These are phyloP conservation scores for Oxystoma pomonae DNA, from an alignment of 2,888 invertebrate genomes.

Conservation along the genomic window DNA sequence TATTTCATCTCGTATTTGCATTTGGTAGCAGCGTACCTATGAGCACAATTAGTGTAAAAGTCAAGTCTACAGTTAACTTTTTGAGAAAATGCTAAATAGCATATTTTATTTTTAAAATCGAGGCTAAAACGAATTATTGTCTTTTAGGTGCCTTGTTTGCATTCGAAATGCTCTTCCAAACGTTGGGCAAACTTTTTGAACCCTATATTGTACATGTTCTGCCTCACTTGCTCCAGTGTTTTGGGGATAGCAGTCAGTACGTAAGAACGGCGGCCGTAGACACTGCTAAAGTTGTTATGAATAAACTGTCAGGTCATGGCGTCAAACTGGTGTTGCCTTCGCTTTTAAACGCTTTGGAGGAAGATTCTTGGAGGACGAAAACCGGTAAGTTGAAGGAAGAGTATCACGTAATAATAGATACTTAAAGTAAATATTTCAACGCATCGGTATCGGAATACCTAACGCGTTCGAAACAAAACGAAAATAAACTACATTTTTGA, in stretches of 20 bases:
- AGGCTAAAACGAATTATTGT: too few relatives aligned
- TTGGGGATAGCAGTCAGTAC: constrained; percentile 93
- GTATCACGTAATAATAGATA: too few relatives aligned
- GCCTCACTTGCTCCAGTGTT: constrained; percentile 90
- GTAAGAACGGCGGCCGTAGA: constrained; percentile 96
- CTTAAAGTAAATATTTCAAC: too few relatives aligned
- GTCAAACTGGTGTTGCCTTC: constrained; percentile 96
- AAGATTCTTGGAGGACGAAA: constrained; percentile 99
- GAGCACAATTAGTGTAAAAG: too few relatives aligned
- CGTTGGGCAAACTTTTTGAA: constrained; percentile 94
- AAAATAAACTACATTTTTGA: too few relatives aligned
- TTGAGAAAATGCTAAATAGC: too few relatives aligned
- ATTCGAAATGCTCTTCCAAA: constrained; percentile 93
- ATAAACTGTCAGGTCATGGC: constrained; percentile 89
- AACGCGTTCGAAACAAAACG: too few relatives aligned
- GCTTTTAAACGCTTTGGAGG: constrained; percentile 86
- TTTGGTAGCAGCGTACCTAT: too few relatives aligned
- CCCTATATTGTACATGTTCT: constrained; percentile 98
- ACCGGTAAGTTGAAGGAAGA: constrained; percentile 68
- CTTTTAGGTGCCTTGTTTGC: constrained; percentile 86
- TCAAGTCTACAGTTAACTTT: too few relatives aligned
- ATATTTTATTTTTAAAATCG: too few relatives aligned
- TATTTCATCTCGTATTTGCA: too few relatives aligned
- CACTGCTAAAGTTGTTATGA: constrained; percentile 93
- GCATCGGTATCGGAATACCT: too few relatives aligned